These are phyloP conservation scores for Aplocera efformata DNA, from an alignment of 2,888 invertebrate species.

Conservation along the genomic window DNA sequence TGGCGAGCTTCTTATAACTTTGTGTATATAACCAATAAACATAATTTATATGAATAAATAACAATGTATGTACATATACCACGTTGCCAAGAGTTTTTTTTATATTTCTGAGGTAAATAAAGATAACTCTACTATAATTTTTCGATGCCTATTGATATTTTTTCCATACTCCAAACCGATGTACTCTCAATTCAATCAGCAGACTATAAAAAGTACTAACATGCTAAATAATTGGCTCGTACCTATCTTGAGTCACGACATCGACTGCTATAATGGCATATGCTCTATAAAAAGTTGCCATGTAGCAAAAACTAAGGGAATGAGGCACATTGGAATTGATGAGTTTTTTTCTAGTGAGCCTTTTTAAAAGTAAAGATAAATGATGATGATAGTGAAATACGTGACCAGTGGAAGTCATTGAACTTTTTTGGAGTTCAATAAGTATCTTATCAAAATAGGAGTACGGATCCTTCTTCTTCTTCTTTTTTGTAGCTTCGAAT, in stretches of 20 bases:
- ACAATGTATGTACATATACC: no score
- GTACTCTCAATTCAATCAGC: conserved; percentile 19
- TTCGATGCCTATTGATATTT: conserved; percentile 1
- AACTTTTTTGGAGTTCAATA: conserved; percentile 20
- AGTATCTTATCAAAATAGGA: no score
- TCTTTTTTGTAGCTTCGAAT: no score
- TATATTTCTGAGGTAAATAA: no score
- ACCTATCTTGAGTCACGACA: conserved; percentile 36
- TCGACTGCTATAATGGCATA: conserved; percentile 29
- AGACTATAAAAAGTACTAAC: conserved; percentile 21
- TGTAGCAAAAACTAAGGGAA: conserved; percentile 56
- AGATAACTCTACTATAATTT: no score
- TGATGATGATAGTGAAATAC: conserved; percentile 29
- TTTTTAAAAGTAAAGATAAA: conserved; percentile 45
- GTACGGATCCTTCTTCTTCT: no score
- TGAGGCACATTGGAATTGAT: conserved; percentile 57
- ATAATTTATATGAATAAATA: no score
- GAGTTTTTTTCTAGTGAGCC: conserved; percentile 49
- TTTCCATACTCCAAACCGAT: conserved; percentile 6
- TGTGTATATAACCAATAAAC: no score
- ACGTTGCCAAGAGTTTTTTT: no score
- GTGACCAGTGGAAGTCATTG: conserved; percentile 27
- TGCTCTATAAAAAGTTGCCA: conserved; percentile 29
- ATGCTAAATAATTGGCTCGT: conserved; percentile 26
- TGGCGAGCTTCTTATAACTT: no score